Evolutionary conservation across 2,888 invertebrate species (phyloP).

Genomic region (Synanthedon andrenaeformis): DNA sequence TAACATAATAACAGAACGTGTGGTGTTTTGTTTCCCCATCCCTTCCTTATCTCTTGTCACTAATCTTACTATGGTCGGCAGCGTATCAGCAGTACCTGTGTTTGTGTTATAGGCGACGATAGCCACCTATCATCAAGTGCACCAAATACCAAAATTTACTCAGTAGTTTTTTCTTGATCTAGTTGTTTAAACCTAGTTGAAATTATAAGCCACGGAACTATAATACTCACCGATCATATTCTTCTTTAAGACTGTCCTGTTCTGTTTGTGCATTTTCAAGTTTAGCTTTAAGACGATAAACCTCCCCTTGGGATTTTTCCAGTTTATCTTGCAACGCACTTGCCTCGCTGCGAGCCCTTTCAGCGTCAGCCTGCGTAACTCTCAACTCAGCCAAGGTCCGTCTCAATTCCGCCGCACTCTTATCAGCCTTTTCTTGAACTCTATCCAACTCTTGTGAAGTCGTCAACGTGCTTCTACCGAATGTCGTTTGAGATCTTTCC

Average conservation of each 20-base stretch:
- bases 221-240: slow-evolving; percentile 79
- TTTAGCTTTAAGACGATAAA: slow-evolving; percentile 92
- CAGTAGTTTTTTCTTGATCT: no score
- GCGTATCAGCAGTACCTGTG: no score
- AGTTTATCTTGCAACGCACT: slow-evolving; percentile 90
- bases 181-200: no score
- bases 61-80: no score
- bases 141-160: no score
- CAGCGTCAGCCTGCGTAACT: slow-evolving; percentile 92
- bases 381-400: slow-evolving; percentile 90
- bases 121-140: no score
- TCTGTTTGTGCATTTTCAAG: slow-evolving; percentile 95
- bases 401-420: slow-evolving; percentile 83
- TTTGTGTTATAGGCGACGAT: no score
- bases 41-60: no score
- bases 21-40: no score
- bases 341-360: slow-evolving; percentile 85
- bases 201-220: no score
- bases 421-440: slow-evolving; percentile 87
- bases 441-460: slow-evolving; percentile 87
- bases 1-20: no score
- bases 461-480: slow-evolving; percentile 84
- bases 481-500: slow-evolving; percentile 85
- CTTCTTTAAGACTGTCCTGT: slow-evolving; percentile 92
- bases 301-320: slow-evolving; percentile 95